Conservation (phyloP, 2,113 vertebrate species). For the Centropristis striata region DNA sequence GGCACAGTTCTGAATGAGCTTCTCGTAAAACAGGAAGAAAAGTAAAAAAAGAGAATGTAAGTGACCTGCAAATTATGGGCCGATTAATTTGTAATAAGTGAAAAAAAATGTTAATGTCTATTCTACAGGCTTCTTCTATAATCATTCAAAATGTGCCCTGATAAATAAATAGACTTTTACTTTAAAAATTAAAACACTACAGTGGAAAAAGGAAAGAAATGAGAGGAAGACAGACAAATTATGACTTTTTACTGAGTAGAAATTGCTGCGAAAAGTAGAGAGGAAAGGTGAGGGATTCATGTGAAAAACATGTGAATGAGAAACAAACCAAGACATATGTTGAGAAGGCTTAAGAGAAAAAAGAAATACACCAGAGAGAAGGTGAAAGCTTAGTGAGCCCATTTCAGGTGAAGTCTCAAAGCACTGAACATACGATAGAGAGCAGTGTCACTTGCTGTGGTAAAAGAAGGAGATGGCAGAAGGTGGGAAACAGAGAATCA, state of each 20-base stretch:
- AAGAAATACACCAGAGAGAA: constrained; percentile 24
- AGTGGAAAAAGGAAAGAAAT: not conserved
- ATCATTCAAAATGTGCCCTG: not conserved
- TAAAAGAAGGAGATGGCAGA: constrained; percentile 71
- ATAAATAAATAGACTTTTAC: not conserved
- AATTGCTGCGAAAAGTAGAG: not conserved
- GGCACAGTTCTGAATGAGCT: constrained; percentile 12
- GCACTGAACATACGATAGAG: constrained; percentile 60
- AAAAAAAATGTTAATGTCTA: not conserved
- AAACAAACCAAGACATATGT: constrained; percentile 23
- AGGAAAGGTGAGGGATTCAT: constrained; percentile 21
- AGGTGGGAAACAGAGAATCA: constrained; percentile 85
- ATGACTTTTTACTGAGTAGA: constrained; percentile 14
- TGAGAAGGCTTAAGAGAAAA: constrained; percentile 17
- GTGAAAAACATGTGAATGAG: constrained; percentile 8
- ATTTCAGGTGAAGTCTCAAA: constrained; percentile 71
- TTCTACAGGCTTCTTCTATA: not conserved
- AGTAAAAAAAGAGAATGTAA: not conserved
- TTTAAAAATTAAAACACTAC: constrained; percentile 3
- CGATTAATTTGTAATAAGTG: too few relatives aligned
- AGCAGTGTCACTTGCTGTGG: constrained; percentile 68
- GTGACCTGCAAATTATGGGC: not conserved
- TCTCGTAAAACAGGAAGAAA: not conserved
- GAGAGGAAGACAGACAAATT: not conserved
- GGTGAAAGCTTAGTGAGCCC: constrained; percentile 66